A percentile compares a stretch with the other conserved stretches of the same genome.
phyloP scores from a whole-genome alignment of 2,888 invertebrate species.

The Sesia bembeciformis region DNA sequence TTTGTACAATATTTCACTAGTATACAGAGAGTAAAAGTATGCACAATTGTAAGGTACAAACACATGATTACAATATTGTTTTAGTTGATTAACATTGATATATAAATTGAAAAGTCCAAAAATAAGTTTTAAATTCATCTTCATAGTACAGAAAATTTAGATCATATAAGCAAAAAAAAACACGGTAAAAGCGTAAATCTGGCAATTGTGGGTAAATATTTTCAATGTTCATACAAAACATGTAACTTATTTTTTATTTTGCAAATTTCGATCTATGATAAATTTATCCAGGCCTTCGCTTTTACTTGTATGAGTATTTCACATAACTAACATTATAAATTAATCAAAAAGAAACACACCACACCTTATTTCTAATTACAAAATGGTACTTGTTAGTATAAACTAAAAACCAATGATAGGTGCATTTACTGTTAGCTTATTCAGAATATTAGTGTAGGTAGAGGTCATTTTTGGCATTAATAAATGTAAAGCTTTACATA shows the following conservation, averaged over 20 bases:
- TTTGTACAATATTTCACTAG: neutral
- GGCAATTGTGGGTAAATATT: too few relatives aligned
- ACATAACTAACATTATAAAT: neutral
- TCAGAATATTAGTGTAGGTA: neutral
- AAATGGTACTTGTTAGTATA: slow-evolving; percentile 26
- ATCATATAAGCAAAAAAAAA: neutral
- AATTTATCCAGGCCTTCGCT: slow-evolving; percentile 12
- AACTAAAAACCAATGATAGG: neutral
- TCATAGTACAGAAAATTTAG: neutral
- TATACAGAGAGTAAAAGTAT: neutral
- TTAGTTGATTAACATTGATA: too few relatives aligned
- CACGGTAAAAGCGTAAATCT: too few relatives aligned
- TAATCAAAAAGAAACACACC: slow-evolving; percentile 50
- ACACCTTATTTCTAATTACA: slow-evolving; percentile 68
- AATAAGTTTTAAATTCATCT: too few relatives aligned
- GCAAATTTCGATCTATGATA: neutral
- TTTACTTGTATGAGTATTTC: slow-evolving; percentile 9
- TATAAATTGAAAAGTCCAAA: too few relatives aligned
- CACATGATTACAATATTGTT: too few relatives aligned
- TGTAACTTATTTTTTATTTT: too few relatives aligned
- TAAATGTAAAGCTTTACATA: neutral
- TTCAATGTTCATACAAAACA: too few relatives aligned
- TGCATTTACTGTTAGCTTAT: neutral
- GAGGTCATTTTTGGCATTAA: neutral
- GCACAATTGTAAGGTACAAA: too few relatives aligned